Evolutionary conservation across 2,888 invertebrate species (phyloP).

Genomic region (Tineola bisselliella): DNA sequence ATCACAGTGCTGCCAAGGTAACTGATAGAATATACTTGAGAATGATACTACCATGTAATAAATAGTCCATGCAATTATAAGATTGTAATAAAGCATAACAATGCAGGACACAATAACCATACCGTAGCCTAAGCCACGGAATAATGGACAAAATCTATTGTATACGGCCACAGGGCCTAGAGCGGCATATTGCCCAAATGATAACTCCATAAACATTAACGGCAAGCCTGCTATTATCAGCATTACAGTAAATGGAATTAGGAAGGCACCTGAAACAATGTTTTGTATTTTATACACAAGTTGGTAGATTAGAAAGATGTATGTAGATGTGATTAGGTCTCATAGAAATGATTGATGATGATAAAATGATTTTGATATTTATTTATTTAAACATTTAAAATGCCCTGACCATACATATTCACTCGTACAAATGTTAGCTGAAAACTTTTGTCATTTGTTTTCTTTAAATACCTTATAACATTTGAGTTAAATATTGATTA

Average conservation of each 20-base stretch:
- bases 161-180: slow-evolving; percentile 82
- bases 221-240: slow-evolving; percentile 82
- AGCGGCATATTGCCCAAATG: slow-evolving; percentile 85
- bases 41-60: slow-evolving; percentile 74
- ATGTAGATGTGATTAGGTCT: no score
- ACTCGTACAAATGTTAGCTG: no score
- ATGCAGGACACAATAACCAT: slow-evolving; percentile 81
- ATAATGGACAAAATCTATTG: slow-evolving; percentile 80
- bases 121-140: slow-evolving; percentile 78
- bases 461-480: no score
- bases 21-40: slow-evolving; percentile 70
- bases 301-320: no score
- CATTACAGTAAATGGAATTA: slow-evolving; percentile 85
- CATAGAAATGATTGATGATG: no score
- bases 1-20: slow-evolving; percentile 79
- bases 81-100: slow-evolving; percentile 80
- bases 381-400: no score
- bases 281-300: not conserved
- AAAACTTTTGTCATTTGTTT: no score
- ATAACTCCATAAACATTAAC: slow-evolving; percentile 86
- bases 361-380: no score
- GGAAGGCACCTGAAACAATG: slow-evolving; percentile 74
- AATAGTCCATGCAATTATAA: slow-evolving; percentile 82
- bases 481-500: no score
- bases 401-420: no score